Evolutionary conservation across 2,113 vertebrate species (phyloP).

Genomic region (Thalassoma bifasciatum): DNA sequence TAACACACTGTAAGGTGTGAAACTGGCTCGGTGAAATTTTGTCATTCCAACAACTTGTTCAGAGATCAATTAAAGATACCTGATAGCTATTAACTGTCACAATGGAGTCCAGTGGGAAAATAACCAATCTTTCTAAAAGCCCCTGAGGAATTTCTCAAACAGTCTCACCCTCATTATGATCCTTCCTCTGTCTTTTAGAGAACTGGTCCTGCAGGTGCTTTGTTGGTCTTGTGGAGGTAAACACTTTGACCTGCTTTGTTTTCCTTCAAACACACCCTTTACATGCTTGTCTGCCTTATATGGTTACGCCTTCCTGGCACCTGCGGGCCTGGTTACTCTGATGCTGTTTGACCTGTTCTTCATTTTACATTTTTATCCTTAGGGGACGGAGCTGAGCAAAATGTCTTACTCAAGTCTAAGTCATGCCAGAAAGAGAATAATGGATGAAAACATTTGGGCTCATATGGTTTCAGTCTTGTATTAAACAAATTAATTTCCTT

Average conservation of each 20-base stretch:
- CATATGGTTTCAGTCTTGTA: no score
- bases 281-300: conserved; percentile 33
- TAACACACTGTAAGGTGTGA: not conserved
- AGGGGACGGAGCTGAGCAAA: conserved; percentile 4
- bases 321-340: conserved; percentile 2
- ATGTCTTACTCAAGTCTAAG: conserved; percentile 3
- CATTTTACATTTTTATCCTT: conserved; percentile 36
- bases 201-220: conserved; percentile 41
- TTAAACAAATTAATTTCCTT: no score
- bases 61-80: conserved; percentile 16
- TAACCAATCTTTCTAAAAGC: not conserved
- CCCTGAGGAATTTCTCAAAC: not conserved
- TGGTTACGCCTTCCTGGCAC: conserved; percentile 46
- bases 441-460: not conserved
- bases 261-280: conserved; percentile 49
- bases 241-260: conserved; percentile 33
- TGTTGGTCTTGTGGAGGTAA: conserved; percentile 29
- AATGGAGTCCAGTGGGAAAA: conserved; percentile 3
- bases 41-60: not conserved
- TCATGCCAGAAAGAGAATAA: no score
- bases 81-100: conserved; percentile 22
- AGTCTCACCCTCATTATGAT: not conserved
- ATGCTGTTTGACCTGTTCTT: conserved; percentile 70
- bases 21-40: no score
- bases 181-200: conserved; percentile 15